Base-by-base conservation (phyloP, 1,140 invertebrate genomes). In the Cylas formicarius region DNA sequence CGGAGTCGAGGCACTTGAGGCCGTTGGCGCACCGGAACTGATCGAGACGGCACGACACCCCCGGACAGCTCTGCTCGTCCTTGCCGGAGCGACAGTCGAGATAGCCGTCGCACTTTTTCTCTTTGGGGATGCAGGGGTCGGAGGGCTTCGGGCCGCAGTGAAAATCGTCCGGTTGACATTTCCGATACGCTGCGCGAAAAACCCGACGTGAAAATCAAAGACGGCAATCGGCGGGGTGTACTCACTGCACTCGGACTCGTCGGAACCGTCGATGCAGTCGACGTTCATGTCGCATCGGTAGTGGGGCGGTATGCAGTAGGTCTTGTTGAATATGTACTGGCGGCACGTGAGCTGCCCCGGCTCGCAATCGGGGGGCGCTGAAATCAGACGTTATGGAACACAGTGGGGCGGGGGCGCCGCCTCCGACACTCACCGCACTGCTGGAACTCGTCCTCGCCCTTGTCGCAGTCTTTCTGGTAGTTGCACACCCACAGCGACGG, bases 221-320 rank as follows among this genome's bases (percentile, higher is more conserved):
- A 3, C 2, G 18, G 8, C 18, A 31, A 31, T 31, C 8, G 28
- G 7, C 24, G 24, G n/a, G 18, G 1, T 38, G 56, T 67, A 90
- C 88, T 92, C 72, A 95, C 90, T 84, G 73, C 92, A 95, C 63
- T 89, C 84, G 11, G 82, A 81, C 70, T 95, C 90, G 66, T 96
- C 93, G 8, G 87, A 88, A 41, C 90, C 90, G 64, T 96, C 92
- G 24, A 88, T 81, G 68, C 93, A 97, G 71, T 97, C 92, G 0
- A 90, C 82, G 27, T 82, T 82, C 75, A 87, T 90, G 70, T 97
- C 92, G 69, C 93, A 96, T 59, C 83, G 76, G 68, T 89, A 80
- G 68, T 94, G 82, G 35, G 81, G 80, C 26, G 90, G 87, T 59
- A 93, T 84, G 67, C 90, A 94, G 67, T 90, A 94, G 8, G 90